Base-by-base conservation (phyloP, 1,140 invertebrate genomes). In the Trinorchestia longiramus region DNA sequence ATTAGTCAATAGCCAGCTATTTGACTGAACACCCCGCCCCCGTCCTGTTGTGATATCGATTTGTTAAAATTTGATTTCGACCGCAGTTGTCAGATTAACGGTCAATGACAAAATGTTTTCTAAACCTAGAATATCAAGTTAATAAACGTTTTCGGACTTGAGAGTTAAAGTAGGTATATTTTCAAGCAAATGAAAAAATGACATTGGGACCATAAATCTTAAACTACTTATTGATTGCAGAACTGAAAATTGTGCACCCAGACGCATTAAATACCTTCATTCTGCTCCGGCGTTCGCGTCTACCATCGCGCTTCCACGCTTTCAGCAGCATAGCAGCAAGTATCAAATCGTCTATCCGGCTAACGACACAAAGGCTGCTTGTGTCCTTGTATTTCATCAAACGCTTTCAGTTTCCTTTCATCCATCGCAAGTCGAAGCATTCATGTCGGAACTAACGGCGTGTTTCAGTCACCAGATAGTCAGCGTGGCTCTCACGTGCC, bases 401-500 rank as follows among this genome's bases (percentile, higher is more conserved):
- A 77, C 11, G 62, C 62, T 11, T 77, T 77, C 62, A 77, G 62
- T 77, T 77, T 77, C 62, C 62, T 77, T 77, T 77, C 62, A 77
- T 77, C 62, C 62, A 77, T 77, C 62, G 28, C 11, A 42, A 90
- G 88, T 43, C 88, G 88, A 90, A 42, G 88, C 88, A 42, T 90
- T 90, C 43, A 90, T 90, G 43, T 90, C 88, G 43, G 43, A 90
- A 90, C 88, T 90, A 90, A 43, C 88, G 41, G 88, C 88, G 43
- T 42, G 88, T 90, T 43, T 36, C n/a, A 42, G 88, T 90, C 88
- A 90, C 43, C 88, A 90, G n/a, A 42, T 90, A 90, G 88, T 42
- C 43, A 0, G 41, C 43, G 41, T 28, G 88, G n/a, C 41, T 4
- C 41, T 90, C 88, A 90, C 88, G 88, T 42, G 88, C 88, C 88